Evolutionary conservation across 2,113 vertebrate species (phyloP).

Genomic region (Pimephales promelas): DNA sequence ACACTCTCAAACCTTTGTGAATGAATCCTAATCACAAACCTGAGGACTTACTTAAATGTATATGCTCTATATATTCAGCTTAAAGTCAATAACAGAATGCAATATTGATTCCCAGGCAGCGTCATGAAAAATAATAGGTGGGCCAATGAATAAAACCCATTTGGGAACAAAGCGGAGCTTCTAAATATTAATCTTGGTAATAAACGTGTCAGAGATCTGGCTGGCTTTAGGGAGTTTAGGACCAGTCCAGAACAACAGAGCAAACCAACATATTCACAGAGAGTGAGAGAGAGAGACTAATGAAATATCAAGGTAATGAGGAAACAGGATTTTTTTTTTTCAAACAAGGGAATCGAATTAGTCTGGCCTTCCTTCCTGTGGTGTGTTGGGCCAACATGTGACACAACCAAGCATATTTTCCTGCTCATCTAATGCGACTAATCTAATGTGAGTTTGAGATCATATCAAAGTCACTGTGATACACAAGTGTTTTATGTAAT

Average conservation of each 20-base stretch:
- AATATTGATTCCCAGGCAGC: not conserved
- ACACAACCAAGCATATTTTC: too few relatives aligned
- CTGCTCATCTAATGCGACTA: too few relatives aligned
- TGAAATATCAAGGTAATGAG: conserved; percentile 39
- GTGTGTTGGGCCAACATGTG: too few relatives aligned
- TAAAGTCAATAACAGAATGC: not conserved
- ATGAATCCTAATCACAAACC: not conserved
- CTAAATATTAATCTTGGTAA: conserved; percentile 5
- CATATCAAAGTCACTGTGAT: too few relatives aligned
- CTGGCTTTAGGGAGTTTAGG: not conserved
- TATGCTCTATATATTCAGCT: not conserved
- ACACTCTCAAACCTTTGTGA: not conserved
- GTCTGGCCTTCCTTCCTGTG: conserved; percentile 35
- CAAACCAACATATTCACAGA: conserved; percentile 15
- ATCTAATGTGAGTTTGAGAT: too few relatives aligned
- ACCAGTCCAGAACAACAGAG: not conserved
- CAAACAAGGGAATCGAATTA: conserved; percentile 51
- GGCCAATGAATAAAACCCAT: not conserved
- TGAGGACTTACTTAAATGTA: not conserved
- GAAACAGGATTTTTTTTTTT: conserved; percentile 34
- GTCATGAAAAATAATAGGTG: not conserved
- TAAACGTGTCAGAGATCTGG: not conserved
- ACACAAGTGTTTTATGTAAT: too few relatives aligned
- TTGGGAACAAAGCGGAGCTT: not conserved
- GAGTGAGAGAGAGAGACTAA: conserved; percentile 35